Percentiles rank a stretch among this genome's conserved stretches.
Conservation (phyloP, 2,113 vertebrate genomes). For the Colinus virginianus region DNA sequence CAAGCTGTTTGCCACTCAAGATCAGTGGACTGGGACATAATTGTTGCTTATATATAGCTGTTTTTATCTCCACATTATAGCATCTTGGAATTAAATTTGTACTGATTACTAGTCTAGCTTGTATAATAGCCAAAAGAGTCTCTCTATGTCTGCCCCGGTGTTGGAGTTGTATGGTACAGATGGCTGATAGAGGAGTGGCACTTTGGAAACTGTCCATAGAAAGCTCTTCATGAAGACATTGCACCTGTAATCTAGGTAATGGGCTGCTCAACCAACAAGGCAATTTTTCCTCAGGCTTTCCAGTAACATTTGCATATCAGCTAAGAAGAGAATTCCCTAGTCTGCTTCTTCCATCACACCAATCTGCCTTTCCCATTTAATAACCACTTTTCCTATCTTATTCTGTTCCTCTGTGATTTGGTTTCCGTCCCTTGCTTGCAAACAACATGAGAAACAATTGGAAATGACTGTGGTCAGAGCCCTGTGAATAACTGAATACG, state of each 20-base stretch:
- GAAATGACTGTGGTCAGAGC: background rate
- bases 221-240: background rate
- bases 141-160: background rate
- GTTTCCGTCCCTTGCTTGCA: background rate
- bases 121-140: background rate
- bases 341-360: background rate
- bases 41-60: background rate
- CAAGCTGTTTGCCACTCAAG: background rate
- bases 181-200: background rate
- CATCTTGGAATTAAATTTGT: background rate
- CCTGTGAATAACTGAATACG: background rate
- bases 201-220: background rate
- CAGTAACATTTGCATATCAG: background rate
- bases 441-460: background rate
- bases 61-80: background rate
- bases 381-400: background rate
- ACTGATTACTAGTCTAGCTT: background rate
- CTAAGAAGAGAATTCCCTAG: background rate
- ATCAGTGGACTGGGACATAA: background rate
- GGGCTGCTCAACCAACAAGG: background rate
- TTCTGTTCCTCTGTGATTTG: background rate
- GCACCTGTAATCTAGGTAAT: background rate
- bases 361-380: background rate
- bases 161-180: background rate
- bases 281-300: background rate